Conservation (phyloP, 2,888 invertebrate genomes). For the Brachyptera risi region DNA sequence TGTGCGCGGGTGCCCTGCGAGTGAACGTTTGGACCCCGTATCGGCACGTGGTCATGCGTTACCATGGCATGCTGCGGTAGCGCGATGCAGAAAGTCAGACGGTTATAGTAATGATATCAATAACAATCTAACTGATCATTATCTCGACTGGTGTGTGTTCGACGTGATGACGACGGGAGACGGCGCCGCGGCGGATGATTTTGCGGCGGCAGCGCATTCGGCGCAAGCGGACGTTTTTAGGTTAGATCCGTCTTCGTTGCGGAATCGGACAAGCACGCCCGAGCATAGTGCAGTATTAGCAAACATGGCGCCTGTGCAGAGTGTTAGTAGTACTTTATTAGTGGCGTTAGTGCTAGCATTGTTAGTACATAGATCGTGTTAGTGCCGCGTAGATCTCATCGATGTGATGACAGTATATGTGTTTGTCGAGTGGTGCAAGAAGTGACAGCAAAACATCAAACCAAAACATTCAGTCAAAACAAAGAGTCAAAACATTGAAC, state of each 20-base stretch:
- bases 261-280: slow-evolving; percentile 36
- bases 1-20: slow-evolving; percentile 48
- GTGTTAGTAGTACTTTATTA: not conserved
- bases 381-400: too few relatives aligned
- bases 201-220: slow-evolving; percentile 45
- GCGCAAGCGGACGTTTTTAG: slow-evolving; percentile 43
- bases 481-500: too few relatives aligned
- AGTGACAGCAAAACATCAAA: too few relatives aligned
- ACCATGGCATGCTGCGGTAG: slow-evolving; percentile 36
- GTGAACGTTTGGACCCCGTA: slow-evolving; percentile 47
- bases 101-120: slow-evolving; percentile 26
- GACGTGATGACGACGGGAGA: slow-evolving; percentile 53
- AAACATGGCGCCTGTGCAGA: not conserved
- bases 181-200: slow-evolving; percentile 44
- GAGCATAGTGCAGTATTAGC: too few relatives aligned
- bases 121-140: slow-evolving; percentile 46
- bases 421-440: too few relatives aligned
- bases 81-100: slow-evolving; percentile 34
- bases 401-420: too few relatives aligned
- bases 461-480: too few relatives aligned
- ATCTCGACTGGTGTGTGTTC: slow-evolving; percentile 56
- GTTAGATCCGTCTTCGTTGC: slow-evolving; percentile 38
- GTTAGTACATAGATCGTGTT: not conserved
- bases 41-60: slow-evolving; percentile 37
- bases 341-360: not conserved